phyloP scores from a whole-genome alignment of 2,113 vertebrate species.

The Rhinolophus sinicus region DNA sequence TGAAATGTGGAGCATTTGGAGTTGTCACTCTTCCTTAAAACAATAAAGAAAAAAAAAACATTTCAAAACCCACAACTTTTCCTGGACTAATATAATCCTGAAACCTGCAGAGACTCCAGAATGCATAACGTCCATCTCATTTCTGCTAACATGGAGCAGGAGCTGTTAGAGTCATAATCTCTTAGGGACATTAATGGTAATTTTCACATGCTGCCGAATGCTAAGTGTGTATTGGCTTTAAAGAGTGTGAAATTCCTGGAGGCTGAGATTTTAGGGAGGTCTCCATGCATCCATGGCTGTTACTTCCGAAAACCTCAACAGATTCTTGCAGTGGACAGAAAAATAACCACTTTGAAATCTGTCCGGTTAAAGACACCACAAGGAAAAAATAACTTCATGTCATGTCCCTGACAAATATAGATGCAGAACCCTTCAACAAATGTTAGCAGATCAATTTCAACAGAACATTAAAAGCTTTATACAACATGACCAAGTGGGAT shows the following conservation, averaged over 20 bases:
- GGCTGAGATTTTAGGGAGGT: neutral
- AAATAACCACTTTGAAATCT: neutral
- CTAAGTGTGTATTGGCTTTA: neutral
- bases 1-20: neutral
- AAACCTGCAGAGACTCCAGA: fast-evolving
- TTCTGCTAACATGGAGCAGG: neutral
- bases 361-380: neutral
- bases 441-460: neutral
- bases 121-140: neutral
- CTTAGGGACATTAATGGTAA: neutral
- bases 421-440: neutral
- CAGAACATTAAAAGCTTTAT: neutral
- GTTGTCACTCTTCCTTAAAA: neutral
- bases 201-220: neutral
- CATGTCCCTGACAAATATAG: no score
- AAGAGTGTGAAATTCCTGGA: neutral
- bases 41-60: neutral
- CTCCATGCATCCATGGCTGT: neutral
- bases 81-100: neutral
- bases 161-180: neutral
- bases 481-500: neutral
- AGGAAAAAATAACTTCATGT: neutral
- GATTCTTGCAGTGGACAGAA: neutral
- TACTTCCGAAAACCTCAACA: neutral
- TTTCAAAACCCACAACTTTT: neutral